phyloP scores from a whole-genome alignment of 2,113 vertebrate genomes.

The Lepus americanus region DNA sequence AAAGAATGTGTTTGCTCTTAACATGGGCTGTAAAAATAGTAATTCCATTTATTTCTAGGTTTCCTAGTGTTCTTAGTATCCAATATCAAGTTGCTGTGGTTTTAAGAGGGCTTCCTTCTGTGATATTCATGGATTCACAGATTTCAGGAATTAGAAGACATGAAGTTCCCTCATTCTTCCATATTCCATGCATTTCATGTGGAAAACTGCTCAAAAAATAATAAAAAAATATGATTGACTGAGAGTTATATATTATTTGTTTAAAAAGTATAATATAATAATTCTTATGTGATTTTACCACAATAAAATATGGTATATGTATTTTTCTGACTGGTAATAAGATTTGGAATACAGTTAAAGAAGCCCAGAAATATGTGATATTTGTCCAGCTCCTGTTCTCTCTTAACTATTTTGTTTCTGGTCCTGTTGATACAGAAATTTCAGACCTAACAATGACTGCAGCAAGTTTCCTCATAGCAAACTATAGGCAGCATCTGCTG shows the following conservation, averaged over 20 bases:
- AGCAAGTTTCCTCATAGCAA: not conserved
- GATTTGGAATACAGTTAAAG: not conserved
- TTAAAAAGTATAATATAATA: not conserved
- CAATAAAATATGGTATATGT: not conserved
- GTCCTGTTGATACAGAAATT: not conserved
- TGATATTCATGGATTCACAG: rapidly evolving
- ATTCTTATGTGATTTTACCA: not conserved
- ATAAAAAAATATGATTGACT: not conserved
- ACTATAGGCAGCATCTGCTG: not conserved
- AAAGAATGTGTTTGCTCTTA: not conserved
- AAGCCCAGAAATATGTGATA: not conserved
- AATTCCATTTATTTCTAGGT: too few species aligned
- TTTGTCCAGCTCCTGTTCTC: not conserved
- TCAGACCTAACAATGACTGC: not conserved
- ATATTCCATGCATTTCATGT: not conserved
- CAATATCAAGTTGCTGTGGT: not conserved
- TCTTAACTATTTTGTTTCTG: not conserved
- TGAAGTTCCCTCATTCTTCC: not conserved
- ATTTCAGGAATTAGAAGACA: not conserved
- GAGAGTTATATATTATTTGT: not conserved
- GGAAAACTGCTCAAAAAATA: not conserved
- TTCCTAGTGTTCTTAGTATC: not conserved
- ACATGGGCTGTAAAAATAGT: not conserved
- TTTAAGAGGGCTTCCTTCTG: not conserved
- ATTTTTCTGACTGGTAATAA: not conserved